Evolutionary conservation across 2,113 vertebrate species (phyloP).

Genomic region (Corythaeola cristata): DNA sequence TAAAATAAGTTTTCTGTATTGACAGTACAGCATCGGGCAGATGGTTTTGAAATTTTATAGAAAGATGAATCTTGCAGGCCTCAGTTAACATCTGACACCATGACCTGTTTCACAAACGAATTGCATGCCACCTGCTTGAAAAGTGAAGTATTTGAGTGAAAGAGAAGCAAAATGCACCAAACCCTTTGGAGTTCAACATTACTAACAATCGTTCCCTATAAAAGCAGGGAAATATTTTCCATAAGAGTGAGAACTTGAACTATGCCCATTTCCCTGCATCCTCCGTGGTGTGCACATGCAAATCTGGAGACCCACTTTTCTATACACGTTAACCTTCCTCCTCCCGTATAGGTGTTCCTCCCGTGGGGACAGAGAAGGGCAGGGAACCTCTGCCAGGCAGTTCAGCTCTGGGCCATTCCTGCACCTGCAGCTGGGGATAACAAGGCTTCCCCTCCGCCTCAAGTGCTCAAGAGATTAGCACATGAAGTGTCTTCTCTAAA

Average conservation of each 20-base stretch:
- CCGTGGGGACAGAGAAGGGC: not conserved
- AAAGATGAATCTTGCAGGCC: not conserved
- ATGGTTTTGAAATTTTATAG: constrained; percentile 30
- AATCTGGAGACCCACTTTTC: not conserved
- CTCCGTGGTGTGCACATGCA: not conserved
- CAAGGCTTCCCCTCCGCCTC: not conserved
- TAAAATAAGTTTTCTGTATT: not conserved
- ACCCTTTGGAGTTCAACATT: not conserved
- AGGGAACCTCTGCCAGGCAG: not conserved
- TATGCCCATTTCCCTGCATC: not conserved
- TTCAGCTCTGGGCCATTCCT: not conserved
- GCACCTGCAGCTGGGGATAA: not conserved
- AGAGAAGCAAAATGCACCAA: not conserved
- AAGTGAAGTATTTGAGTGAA: constrained; percentile 27
- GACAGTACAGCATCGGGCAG: not conserved
- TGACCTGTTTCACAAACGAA: not conserved
- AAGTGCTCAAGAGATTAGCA: constrained; percentile 10
- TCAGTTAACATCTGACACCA: not conserved
- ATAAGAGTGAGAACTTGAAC: not conserved
- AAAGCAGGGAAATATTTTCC: not conserved
- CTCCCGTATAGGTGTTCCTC: fast-evolving
- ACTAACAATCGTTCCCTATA: not conserved
- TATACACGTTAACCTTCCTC: not conserved
- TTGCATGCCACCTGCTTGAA: not conserved
- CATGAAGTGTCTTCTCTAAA: constrained; percentile 16